Base-by-base conservation (phyloP, 2,888 invertebrate species). In the Anarsia innoxiella region DNA sequence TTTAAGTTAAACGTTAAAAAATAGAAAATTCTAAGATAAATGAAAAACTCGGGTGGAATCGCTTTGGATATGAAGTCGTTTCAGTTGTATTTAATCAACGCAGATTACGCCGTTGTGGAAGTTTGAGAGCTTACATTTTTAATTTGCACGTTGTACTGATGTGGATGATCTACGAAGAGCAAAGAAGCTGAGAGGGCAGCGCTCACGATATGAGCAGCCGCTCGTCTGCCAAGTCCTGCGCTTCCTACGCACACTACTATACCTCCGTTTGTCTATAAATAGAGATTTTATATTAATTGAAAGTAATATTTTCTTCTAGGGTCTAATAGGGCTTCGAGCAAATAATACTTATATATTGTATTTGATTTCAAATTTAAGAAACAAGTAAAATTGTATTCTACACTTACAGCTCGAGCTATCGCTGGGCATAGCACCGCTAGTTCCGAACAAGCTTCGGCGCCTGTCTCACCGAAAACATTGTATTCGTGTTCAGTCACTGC, bases 141-240 rank as follows among this genome's bases (percentile, higher is more conserved):
- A 31, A 96, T 75, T 44, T 93, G 93, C 47, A 88, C 89, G 57
- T 90, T 90, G 72, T 96, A 94, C 41, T 94, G 78, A 1, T 66
- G 56, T 14, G 60, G 49, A 2, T 68, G 51, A 43, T 66, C 44
- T 41, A 70, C 27, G 74, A 74, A 60, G 37, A 86, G 58, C 8
- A 90, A 54, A 29, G 88, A 87, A 35, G 93, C 91, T 34, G 90
- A 88, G n/a, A 92, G 88, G 59, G 94, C 83, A 34, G 92, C 88
- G 5, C 94, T 90, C 0, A 91, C 88, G 3, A 95, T 80, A 48
- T 89, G 89, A 0, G 95, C 88, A 0, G 95, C 92, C 8, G 93
- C 91, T 55, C 93, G 87, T 23, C 96, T 87, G 0, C 97, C 95
- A 32, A 89, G 88, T 28, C 96, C 97, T 16, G 93, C 89, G 47